Conservation (phyloP, 2,797 vertebrate species). For the Chelon labrosus region DNA sequence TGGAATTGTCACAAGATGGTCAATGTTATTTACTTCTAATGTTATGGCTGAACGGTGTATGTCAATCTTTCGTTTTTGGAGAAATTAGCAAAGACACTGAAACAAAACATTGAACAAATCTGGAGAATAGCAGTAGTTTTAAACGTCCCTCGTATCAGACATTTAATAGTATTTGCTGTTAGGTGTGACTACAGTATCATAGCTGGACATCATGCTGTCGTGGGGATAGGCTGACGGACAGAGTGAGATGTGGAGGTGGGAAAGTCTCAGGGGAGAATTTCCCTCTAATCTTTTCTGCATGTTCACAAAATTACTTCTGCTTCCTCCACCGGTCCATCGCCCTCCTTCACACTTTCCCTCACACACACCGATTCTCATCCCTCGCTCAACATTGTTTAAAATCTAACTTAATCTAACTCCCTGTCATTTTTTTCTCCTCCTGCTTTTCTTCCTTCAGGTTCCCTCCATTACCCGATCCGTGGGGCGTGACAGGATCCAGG, state of each 20-base stretch:
- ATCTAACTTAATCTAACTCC: conserved; percentile 56
- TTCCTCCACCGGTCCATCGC: conserved; percentile 43
- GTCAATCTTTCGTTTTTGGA: too few relatives aligned
- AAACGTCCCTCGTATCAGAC: not conserved
- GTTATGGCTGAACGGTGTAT: too few relatives aligned
- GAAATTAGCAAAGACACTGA: too few relatives aligned
- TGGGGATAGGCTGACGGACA: conserved; percentile 16
- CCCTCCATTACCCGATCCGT: conserved; percentile 87
- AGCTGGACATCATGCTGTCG: conserved; percentile 2
- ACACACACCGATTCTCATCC: conserved; percentile 15
- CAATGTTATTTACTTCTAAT: too few relatives aligned
- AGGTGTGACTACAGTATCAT: conserved; percentile 3
- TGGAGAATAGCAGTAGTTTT: too few relatives aligned
- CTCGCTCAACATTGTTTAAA: conserved; percentile 46
- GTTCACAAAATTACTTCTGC: conserved; percentile 54
- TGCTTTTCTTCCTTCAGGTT: conserved; percentile 76
- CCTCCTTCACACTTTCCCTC: not conserved
- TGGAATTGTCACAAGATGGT: too few relatives aligned
- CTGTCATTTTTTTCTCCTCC: conserved; percentile 52
- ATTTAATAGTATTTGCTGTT: not conserved
- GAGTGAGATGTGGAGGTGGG: conserved; percentile 22
- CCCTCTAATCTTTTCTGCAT: conserved; percentile 46
- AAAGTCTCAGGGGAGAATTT: conserved; percentile 27
- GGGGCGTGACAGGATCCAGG: conserved; percentile 84
- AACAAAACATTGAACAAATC: too few relatives aligned